Conservation (phyloP, 1,140 invertebrate species). For the Bicyclus anynana region DNA sequence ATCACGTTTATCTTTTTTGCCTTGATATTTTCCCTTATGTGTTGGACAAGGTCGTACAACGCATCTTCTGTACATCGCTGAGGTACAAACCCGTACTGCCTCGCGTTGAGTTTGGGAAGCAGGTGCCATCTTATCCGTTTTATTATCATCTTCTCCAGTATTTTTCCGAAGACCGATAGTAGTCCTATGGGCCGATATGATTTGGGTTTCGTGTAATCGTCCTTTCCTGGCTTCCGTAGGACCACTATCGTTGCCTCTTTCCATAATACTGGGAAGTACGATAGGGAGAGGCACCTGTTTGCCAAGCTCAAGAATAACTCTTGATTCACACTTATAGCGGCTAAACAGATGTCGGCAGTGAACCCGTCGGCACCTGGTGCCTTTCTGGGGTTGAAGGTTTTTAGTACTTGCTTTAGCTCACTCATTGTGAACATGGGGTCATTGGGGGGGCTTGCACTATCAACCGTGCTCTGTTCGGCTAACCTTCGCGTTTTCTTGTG, state of each 20-base stretch:
- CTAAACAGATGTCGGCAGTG: slow-evolving; percentile 17
- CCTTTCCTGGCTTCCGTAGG: slow-evolving; percentile 9
- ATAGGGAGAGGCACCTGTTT: slow-evolving; percentile 2
- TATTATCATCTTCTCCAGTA: slow-evolving; percentile 1
- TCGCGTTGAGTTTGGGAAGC: background rate
- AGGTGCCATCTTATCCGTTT: background rate
- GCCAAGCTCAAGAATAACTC: background rate
- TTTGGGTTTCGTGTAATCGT: slow-evolving; percentile 7
- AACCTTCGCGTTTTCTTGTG: slow-evolving; percentile 5
- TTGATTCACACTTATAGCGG: background rate
- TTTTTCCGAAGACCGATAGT: slow-evolving; percentile 3
- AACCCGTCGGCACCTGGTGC: slow-evolving; percentile 20
- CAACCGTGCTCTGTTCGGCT: background rate
- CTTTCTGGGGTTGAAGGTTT: slow-evolving; percentile 14
- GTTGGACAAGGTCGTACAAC: background rate
- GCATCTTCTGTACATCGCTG: background rate
- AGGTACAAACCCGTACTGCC: slow-evolving; percentile 3
- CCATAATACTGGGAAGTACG: slow-evolving; percentile 18
- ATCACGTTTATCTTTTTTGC: background rate
- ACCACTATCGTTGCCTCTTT: slow-evolving; percentile 14
- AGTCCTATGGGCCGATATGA: slow-evolving; percentile 10
- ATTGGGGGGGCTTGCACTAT: too few species aligned
- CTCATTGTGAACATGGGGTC: background rate
- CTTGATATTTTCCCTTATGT: background rate
- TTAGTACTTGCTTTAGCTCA: background rate